phyloP scores from a whole-genome alignment of 1,140 invertebrate genomes.

The Saccostrea glomerata region DNA sequence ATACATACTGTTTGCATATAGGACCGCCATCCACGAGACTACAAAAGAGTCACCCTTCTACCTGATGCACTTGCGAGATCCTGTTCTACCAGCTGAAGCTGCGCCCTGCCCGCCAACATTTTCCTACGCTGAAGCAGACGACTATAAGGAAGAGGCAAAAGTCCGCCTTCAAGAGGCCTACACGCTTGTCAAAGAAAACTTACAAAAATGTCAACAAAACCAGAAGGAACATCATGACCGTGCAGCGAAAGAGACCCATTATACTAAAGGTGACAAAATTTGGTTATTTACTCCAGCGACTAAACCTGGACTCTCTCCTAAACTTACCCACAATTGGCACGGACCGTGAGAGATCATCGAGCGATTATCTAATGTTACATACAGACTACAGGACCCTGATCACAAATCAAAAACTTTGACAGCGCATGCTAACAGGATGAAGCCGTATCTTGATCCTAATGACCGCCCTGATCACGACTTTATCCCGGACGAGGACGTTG shows the following conservation, averaged over 20 bases:
- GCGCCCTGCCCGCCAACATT: background rate
- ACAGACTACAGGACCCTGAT: background rate
- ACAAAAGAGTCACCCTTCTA: background rate
- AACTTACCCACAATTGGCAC: too few species aligned
- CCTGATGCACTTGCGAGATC: background rate
- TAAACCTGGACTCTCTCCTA: too few species aligned
- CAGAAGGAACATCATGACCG: conserved; percentile 29
- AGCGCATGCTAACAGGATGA: background rate
- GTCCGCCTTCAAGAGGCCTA: conserved; percentile 39
- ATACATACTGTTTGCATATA: conserved; percentile 33
- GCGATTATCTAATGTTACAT: too few species aligned
- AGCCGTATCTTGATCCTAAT: background rate
- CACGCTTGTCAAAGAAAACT: conserved; percentile 28
- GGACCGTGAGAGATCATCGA: too few species aligned
- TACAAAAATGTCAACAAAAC: conserved; percentile 34
- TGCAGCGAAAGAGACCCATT: background rate
- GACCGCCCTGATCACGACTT: too few species aligned
- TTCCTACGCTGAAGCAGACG: conserved; percentile 8
- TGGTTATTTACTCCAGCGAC: too few species aligned
- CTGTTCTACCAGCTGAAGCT: background rate
- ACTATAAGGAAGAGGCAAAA: conserved; percentile 43
- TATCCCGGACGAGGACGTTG: too few species aligned
- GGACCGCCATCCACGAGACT: conserved; percentile 15
- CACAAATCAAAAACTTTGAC: background rate
- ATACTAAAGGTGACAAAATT: background rate